Conservation (phyloP, 2,797 vertebrate species). For the Muscicapa striata region DNA sequence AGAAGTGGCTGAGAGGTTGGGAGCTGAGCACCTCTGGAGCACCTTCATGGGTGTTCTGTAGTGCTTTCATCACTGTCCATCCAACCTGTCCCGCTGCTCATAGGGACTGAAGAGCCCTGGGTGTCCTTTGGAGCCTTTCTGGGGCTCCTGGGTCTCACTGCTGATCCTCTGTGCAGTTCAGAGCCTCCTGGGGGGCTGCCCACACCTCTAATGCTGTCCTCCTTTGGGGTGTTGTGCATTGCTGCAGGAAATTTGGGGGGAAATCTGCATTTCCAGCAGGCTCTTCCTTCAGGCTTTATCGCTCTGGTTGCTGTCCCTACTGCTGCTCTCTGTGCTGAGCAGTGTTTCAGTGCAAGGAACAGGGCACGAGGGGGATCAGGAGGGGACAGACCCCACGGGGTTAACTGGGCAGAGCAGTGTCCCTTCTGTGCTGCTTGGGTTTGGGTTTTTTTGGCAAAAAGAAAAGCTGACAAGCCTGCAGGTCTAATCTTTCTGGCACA, state of each 20-base stretch:
- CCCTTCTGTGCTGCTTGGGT: neutral
- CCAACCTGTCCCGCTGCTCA: rapidly evolving
- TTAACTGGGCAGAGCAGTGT: neutral
- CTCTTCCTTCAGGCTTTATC: neutral
- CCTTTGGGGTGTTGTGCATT: neutral
- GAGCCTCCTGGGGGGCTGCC: neutral
- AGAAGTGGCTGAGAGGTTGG: rapidly evolving
- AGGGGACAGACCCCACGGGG: neutral
- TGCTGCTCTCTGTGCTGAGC: neutral
- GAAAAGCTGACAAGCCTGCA: neutral
- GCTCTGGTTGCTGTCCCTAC: neutral
- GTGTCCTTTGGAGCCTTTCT: neutral
- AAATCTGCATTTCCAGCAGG: neutral
- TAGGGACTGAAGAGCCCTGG: neutral
- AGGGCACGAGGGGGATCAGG: neutral
- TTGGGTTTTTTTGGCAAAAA: neutral
- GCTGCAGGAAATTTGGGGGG: neutral
- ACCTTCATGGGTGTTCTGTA: rapidly evolving
- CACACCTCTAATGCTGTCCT: neutral
- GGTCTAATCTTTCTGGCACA: conserved; percentile 38
- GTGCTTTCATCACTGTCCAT: rapidly evolving
- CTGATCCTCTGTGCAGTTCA: neutral
- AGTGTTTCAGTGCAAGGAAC: neutral
- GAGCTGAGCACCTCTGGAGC: neutral
- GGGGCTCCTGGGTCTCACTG: neutral